Evolutionary conservation across 2,113 vertebrate species (phyloP).

Genomic region (Sus scrofa): DNA sequence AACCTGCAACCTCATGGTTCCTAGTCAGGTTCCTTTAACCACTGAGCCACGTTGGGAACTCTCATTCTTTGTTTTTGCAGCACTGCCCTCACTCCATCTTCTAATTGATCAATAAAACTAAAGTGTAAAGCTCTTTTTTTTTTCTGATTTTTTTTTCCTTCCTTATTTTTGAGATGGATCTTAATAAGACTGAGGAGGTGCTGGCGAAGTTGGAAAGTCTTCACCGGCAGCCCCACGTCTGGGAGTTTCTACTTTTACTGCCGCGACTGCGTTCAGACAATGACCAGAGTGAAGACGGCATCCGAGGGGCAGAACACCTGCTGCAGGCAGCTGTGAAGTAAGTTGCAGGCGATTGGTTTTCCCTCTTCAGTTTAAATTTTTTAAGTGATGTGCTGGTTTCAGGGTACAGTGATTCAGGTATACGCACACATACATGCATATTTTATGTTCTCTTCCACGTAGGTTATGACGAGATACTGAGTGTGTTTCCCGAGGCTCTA

Average conservation of each 20-base stretch:
- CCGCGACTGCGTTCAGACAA: neutral
- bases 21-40: no score
- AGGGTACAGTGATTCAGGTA: no score
- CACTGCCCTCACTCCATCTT: accelerated
- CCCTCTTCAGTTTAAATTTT: neutral
- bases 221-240: conserved; percentile 83
- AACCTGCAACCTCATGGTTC: no score
- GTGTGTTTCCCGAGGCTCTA: no score
- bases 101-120: neutral
- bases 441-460: no score
- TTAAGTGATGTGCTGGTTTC: neutral
- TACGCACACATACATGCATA: no score
- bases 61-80: accelerated
- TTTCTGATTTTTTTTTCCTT: no score
- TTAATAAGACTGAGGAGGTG: conserved; percentile 83
- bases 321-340: conserved; percentile 80
- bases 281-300: neutral
- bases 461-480: no score
- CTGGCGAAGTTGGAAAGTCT: conserved; percentile 83
- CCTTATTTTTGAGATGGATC: conserved; percentile 79
- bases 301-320: neutral
- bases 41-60: no score
- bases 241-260: conserved; percentile 83
- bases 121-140: neutral
- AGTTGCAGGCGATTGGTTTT: neutral